A percentile compares a stretch with the other conserved stretches of the same genome.
These are phyloP conservation scores for Noctilio leporinus DNA, from an alignment of 2,113 vertebrate species.

Conservation along the genomic window DNA sequence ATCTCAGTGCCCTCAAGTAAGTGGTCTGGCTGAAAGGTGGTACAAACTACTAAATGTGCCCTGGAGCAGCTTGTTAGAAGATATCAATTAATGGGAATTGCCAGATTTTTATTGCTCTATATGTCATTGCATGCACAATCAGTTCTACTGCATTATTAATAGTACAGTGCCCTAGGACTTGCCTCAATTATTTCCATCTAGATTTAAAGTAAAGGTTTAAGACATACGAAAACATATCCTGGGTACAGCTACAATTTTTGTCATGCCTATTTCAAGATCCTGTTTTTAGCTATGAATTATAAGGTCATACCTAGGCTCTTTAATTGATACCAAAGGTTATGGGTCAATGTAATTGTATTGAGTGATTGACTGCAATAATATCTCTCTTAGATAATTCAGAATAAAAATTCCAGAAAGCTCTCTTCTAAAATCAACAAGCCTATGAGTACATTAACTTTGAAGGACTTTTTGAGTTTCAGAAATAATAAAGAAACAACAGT, in stretches of 20 bases:
- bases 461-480: background rate
- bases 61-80: background rate
- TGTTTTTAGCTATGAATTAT: background rate
- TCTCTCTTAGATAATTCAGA: background rate
- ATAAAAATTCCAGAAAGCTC: background rate
- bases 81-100: conserved; percentile 3
- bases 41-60: background rate
- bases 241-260: background rate
- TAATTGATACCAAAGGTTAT: background rate
- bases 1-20: background rate
- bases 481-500: background rate
- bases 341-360: background rate
- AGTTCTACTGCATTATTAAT: conserved; percentile 34
- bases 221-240: background rate
- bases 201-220: background rate
- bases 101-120: background rate
- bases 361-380: accelerated
- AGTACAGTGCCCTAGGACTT: background rate
- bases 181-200: background rate
- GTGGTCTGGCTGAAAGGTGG: background rate
- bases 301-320: background rate
- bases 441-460: background rate
- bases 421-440: background rate
- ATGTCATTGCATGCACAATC: background rate
- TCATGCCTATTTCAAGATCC: background rate